Evolutionary conservation across 2,888 invertebrate species (phyloP), one percentile per base, ranked within the genome.

Genomic region (Helobdella robusta): DNA sequence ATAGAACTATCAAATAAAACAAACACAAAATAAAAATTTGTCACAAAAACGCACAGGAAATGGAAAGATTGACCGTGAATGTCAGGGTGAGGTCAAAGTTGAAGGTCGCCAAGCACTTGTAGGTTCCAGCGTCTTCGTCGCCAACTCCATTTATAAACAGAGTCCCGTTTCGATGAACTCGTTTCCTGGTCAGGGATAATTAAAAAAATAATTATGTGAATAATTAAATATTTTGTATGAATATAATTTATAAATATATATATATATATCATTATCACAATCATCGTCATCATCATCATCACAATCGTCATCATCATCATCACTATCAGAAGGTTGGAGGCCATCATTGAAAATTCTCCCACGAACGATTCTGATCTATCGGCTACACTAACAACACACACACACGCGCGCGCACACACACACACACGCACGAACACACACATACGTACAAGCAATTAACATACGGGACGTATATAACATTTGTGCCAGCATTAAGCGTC

Each of bases 101-200:
- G 25, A 30, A n/a, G 2, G 34, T 11, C 20, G 50, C 63, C 1
- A 20, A 2, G 63, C 63, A 63, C 25, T 52, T 63, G 63, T 63
- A 63, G 20, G 32, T 2, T 18, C 63, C 63, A 15, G 25, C 54
- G 3, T 63, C 63, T 30, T 48, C 36, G 11, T 48, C 25, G 8
- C 32, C 32, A 2, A 63, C 63, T 4, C 46, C 34, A 18, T 23
- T 52, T 1, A 54, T 36, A 5, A 30, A 32, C 35, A 63, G 34
- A 5, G 63, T 35, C 5, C 63, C 63, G n/a, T 63, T 63, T 11
- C 54, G 44, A 32, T 35, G 36, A n/a, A 50, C 15, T 15, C 23
- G 1, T 30, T 50, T 25, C 25, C 63, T 63, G 34, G 32, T 20
- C 2, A 3, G 35, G 23, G 34, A 35, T 52, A 11, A n/a, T 15